Evolutionary conservation across 2,888 invertebrate species (phyloP).

Genomic region (Coleophora flavipennella): DNA sequence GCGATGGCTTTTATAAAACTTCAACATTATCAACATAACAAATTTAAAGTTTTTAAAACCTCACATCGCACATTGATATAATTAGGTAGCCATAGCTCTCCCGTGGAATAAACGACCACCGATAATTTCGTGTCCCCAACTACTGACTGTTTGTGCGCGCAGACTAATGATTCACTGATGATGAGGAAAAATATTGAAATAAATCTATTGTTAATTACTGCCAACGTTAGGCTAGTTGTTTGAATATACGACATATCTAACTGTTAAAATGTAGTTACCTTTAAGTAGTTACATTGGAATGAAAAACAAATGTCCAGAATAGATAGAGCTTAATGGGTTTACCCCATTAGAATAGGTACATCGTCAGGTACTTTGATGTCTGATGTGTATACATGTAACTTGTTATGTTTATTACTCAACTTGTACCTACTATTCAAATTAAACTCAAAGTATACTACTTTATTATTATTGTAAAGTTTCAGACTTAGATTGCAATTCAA

Average conservation of each 20-base stretch:
- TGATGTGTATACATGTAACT: background rate
- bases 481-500: too few relatives aligned
- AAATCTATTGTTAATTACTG: conserved; percentile 52
- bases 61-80: conserved; percentile 24
- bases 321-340: conserved; percentile 35
- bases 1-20: conserved; percentile 31
- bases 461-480: too few relatives aligned
- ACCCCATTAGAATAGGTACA: conserved; percentile 15
- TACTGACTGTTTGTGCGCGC: conserved; percentile 16
- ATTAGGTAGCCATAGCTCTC: conserved; percentile 2
- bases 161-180: conserved; percentile 37
- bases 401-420: too few relatives aligned
- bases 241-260: conserved; percentile 36
- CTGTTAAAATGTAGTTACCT: too few relatives aligned
- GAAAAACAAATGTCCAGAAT: conserved; percentile 26
- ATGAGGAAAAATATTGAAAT: conserved; percentile 52
- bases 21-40: conserved; percentile 39
- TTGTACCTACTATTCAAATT: too few relatives aligned
- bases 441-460: too few relatives aligned
- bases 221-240: conserved; percentile 30
- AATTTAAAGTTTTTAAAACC: conserved; percentile 32
- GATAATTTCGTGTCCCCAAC: conserved; percentile 10
- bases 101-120: conserved; percentile 9
- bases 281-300: conserved; percentile 26
- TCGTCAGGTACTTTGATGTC: conserved; percentile 24